Percentiles rank a stretch among this genome's conserved stretches.
Evolutionary conservation across 2,888 invertebrate genomes (phyloP).

Genomic region (Drosophila lutescens): DNA sequence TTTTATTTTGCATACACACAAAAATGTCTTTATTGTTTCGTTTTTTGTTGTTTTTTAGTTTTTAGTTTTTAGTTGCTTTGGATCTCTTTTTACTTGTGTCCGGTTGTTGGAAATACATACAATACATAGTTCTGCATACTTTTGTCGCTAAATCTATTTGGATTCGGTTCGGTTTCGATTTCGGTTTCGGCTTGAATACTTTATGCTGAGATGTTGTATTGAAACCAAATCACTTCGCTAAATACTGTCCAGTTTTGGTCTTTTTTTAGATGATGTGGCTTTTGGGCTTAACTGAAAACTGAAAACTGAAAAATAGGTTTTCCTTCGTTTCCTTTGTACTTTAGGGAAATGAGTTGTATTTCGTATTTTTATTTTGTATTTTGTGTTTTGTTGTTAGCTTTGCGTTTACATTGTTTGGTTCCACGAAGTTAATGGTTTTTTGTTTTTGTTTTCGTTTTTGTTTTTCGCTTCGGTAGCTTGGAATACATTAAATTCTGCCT

Average conservation of each 20-base stretch:
- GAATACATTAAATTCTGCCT: constrained; percentile 34
- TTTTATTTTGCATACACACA: constrained; percentile 69
- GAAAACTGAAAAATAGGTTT: constrained; percentile 23
- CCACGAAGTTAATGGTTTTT: constrained; percentile 27
- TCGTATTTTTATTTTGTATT: constrained; percentile 3
- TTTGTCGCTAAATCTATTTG: constrained; percentile 40
- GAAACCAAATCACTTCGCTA: constrained; percentile 75
- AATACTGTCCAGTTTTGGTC: constrained; percentile 42
- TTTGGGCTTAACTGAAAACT: constrained; percentile 13
- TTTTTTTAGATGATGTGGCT: constrained; percentile 3
- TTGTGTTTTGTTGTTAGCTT: constrained; percentile 14
- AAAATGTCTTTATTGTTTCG: constrained; percentile 74
- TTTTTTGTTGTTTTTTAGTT: constrained; percentile 42
- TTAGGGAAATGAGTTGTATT: constrained; percentile 42
- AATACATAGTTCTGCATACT: constrained; percentile 27
- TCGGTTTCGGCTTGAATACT: constrained; percentile 9
- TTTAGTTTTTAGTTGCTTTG: constrained; percentile 28
- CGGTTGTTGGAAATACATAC: constrained; percentile 42
- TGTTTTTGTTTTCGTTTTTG: not conserved
- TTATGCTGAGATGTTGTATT: constrained; percentile 47
- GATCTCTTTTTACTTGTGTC: constrained; percentile 30
- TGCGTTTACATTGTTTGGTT: constrained; percentile 33
- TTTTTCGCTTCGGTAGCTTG: constrained; percentile 49
- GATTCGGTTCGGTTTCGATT: constrained; percentile 12
- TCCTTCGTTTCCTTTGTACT: constrained; percentile 37